Conservation (phyloP, 2,113 vertebrate genomes). For the Numenius arquata region DNA sequence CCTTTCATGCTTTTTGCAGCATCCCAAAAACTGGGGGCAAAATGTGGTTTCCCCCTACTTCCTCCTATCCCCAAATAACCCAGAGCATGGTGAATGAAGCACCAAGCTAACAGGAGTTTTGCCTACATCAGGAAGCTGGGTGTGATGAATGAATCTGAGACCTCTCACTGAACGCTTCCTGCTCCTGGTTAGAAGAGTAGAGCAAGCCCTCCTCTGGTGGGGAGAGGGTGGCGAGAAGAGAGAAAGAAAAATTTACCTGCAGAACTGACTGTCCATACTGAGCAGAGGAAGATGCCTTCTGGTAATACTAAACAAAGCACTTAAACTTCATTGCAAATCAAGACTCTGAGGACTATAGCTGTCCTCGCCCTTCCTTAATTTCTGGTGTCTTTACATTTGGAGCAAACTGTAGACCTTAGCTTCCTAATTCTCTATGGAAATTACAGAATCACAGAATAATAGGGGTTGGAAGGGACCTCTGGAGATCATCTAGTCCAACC, state of each 20-base stretch:
- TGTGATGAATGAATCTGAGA: fast-evolving
- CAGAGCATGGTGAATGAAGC: not conserved
- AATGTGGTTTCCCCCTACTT: not conserved
- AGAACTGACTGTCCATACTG: not conserved
- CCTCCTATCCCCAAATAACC: not conserved
- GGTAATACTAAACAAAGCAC: not conserved
- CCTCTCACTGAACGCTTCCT: not conserved
- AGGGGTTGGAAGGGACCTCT: no score
- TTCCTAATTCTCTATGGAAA: not conserved
- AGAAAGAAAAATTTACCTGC: not conserved
- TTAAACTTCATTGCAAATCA: not conserved
- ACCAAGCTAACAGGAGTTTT: not conserved
- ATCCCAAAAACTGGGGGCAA: not conserved
- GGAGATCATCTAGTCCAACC: no score
- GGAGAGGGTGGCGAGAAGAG: not conserved
- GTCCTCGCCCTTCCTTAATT: not conserved
- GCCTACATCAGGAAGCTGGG: not conserved
- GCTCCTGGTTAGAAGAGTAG: not conserved
- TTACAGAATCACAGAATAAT: no score
- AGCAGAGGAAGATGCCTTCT: not conserved
- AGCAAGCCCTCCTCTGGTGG: not conserved
- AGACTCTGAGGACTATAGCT: not conserved
- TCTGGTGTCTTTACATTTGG: not conserved
- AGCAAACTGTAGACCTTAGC: not conserved
- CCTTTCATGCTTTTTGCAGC: not conserved